A percentile compares a stretch with the other conserved stretches of the same genome.
Evolutionary conservation across 2,113 vertebrate genomes (phyloP).

Genomic region (Sylvietta virens): DNA sequence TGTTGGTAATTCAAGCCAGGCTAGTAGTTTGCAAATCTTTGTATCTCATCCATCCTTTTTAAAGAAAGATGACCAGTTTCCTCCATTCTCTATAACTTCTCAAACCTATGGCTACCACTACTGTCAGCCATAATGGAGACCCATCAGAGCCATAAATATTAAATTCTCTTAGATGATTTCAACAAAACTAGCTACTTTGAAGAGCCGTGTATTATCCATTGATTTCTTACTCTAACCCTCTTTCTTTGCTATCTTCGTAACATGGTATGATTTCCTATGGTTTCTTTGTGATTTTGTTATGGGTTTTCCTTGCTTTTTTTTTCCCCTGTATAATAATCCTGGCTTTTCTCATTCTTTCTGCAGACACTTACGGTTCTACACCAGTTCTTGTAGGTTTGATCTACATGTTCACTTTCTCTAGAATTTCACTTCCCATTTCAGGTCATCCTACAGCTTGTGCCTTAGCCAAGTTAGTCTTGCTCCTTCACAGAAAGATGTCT

Average conservation of each 20-base stretch:
- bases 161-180: neutral
- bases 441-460: neutral
- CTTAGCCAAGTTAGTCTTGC: neutral
- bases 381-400: neutral
- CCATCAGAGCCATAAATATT: neutral
- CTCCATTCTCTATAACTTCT: neutral
- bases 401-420: neutral
- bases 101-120: neutral
- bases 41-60: neutral
- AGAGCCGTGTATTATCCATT: neutral
- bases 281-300: neutral
- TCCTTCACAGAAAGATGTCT: neutral
- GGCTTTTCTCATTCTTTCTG: neutral
- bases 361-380: neutral
- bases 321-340: neutral
- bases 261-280: neutral
- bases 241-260: neutral
- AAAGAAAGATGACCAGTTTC: neutral
- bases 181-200: neutral
- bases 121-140: neutral
- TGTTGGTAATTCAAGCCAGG: neutral
- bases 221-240: neutral
- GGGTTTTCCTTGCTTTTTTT: neutral
- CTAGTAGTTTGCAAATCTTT: neutral
- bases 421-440: neutral